These are phyloP conservation scores for Cyclopterus lumpus DNA, from an alignment of 2,797 vertebrate genomes.

Conservation along the genomic window DNA sequence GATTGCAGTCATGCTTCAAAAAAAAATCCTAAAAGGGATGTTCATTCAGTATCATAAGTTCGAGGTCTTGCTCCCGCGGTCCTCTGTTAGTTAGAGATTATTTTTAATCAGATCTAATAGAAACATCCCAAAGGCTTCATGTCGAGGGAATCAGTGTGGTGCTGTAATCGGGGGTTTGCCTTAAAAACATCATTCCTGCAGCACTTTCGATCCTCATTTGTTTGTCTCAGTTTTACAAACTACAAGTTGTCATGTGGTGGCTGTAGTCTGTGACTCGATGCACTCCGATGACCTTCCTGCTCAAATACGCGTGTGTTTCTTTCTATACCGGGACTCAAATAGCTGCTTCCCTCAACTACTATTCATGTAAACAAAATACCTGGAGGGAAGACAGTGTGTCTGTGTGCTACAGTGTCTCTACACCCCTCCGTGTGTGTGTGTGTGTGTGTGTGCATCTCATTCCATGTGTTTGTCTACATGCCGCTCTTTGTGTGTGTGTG, in stretches of 20 bases:
- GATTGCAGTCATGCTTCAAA: no score
- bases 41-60: no score
- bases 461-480: constrained; percentile 18
- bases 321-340: constrained; percentile 39
- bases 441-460: constrained; percentile 16
- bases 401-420: constrained; percentile 23
- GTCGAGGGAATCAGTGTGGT: no score
- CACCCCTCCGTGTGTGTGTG: constrained; percentile 24
- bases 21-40: no score
- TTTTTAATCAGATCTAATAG: no score
- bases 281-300: constrained; percentile 26
- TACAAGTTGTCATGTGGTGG: constrained; percentile 1
- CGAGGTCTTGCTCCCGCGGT: no score
- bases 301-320: constrained; percentile 46
- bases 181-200: not conserved
- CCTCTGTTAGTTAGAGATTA: no score
- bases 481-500: not conserved
- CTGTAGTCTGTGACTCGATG: constrained; percentile 16
- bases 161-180: no score
- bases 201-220: not conserved
- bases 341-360: constrained; percentile 34
- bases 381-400: constrained; percentile 37
- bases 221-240: no score
- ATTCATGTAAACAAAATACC: constrained; percentile 70
- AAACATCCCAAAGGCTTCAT: no score